phyloP scores from a whole-genome alignment of 2,113 vertebrate genomes.

The Hypocryptadius cinnamomeus region DNA sequence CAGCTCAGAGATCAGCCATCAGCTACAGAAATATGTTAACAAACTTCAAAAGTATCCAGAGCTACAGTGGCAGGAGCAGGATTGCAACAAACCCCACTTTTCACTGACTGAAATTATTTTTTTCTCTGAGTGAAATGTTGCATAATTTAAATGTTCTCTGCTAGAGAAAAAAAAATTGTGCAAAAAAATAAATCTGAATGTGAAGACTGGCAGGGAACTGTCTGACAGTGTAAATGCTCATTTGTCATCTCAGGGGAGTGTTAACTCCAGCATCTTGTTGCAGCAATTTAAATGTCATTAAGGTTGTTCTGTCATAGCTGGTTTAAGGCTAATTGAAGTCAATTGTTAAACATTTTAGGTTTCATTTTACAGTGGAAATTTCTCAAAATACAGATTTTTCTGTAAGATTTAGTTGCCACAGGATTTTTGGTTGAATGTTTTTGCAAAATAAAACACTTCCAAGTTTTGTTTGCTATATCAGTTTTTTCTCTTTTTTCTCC shows the following conservation, averaged over 20 bases:
- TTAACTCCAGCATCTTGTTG: neutral
- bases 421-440: neutral
- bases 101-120: neutral
- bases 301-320: neutral
- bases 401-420: neutral
- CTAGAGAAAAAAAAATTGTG: neutral
- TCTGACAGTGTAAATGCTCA: neutral
- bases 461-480: neutral
- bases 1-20: neutral
- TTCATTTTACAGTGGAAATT: neutral
- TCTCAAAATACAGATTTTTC: neutral
- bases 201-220: neutral
- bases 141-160: neutral
- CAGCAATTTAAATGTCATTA: conserved; percentile 5
- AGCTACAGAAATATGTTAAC: fast-evolving
- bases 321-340: neutral
- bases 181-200: neutral
- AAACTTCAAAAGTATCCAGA: neutral
- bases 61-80: neutral
- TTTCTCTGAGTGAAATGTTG: neutral
- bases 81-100: neutral
- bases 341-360: neutral
- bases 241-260: neutral
- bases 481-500: neutral
- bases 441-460: neutral